Evolutionary conservation across 2,797 vertebrate genomes (phyloP), one percentile per base, ranked within the genome.

Genomic region (Chelmon rostratus): DNA sequence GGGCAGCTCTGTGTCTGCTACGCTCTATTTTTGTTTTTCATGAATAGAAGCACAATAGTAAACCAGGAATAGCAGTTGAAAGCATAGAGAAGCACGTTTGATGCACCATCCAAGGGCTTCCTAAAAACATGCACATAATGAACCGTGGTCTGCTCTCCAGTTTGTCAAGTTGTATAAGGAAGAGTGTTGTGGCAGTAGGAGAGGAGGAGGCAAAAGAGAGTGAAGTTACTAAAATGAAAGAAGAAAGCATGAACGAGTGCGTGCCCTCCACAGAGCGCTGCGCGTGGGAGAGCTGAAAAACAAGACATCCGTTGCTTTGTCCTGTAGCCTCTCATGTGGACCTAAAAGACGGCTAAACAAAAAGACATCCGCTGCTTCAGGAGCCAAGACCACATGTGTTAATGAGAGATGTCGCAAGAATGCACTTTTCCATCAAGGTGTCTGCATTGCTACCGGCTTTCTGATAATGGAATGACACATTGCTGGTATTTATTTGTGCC

Each of bases 1-100:
- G 4, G 40, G 65, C 79, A 68, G 58, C 53, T 73, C 66, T 53
- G 37, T 78, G 56, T 88, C 70, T 78, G 67, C 58, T n/a, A 1
- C 3, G 12, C 64, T 68, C 49, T 84, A 28, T 81, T 91, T 73
- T 49, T 13, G 42, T 63, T 64, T 84, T 71, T 68, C 53, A 63
- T 71, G 9, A 40, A 37, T 57, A 75, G 50, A 59, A 68, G 64
- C 71, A 78, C 67, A 83, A 64, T 78, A 50, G 71, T 72, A 74
- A 85, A 61, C 76, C 86, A 82, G 75, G 67, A 89, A 91, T 84
- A 87, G 83, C 44, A 19, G 28, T 25, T 82, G 40, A 85, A 87
- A 74, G 49, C 33, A 37, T 5, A 11, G 46, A 81, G 37, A 79
- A 81, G 78, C 57, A 21, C 42, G 40, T 87, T 77, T 72, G 47